Conservation (phyloP, 2,888 invertebrate species). For the Trachelus tabidus region DNA sequence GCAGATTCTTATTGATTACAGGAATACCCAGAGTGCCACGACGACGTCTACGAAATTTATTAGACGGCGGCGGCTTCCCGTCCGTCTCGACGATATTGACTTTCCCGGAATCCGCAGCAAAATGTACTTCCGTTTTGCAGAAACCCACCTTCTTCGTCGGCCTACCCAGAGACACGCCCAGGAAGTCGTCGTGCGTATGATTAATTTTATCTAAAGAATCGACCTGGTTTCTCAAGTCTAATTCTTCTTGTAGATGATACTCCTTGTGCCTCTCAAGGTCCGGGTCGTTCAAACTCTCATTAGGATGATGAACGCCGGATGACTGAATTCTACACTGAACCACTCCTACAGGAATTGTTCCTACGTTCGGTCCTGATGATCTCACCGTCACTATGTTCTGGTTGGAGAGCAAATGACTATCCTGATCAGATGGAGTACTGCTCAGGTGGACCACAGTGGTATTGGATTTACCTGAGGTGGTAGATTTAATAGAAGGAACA, state of each 20-base stretch:
- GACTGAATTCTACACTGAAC: slow-evolving; percentile 2
- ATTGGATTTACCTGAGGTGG: slow-evolving; percentile 26
- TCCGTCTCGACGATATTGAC: slow-evolving; percentile 90
- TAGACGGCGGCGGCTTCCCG: slow-evolving; percentile 87
- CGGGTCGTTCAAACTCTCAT: not conserved
- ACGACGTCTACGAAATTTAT: slow-evolving; percentile 79
- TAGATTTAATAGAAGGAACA: not conserved
- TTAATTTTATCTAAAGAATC: not conserved
- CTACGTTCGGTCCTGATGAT: not conserved
- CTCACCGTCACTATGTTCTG: not conserved
- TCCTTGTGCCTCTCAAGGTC: not conserved
- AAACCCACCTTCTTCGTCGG: slow-evolving; percentile 83
- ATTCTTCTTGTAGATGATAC: not conserved
- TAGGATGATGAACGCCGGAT: not conserved
- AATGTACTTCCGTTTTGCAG: slow-evolving; percentile 90
- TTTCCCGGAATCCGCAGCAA: slow-evolving; percentile 85
- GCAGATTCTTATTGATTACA: slow-evolving; percentile 62
- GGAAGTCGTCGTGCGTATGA: not conserved
- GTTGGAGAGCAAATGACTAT: not conserved
- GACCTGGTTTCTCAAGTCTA: not conserved
- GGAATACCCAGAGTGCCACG: slow-evolving; percentile 66
- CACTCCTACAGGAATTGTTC: not conserved
- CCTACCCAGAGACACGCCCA: slow-evolving; percentile 51
- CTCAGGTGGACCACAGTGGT: slow-evolving; percentile 33
- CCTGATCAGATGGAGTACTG: slow-evolving; percentile 3